Percentiles rank a stretch among this genome's conserved stretches.
phyloP scores from a whole-genome alignment of 2,797 vertebrate genomes.

The Chloroceryle amazona region DNA sequence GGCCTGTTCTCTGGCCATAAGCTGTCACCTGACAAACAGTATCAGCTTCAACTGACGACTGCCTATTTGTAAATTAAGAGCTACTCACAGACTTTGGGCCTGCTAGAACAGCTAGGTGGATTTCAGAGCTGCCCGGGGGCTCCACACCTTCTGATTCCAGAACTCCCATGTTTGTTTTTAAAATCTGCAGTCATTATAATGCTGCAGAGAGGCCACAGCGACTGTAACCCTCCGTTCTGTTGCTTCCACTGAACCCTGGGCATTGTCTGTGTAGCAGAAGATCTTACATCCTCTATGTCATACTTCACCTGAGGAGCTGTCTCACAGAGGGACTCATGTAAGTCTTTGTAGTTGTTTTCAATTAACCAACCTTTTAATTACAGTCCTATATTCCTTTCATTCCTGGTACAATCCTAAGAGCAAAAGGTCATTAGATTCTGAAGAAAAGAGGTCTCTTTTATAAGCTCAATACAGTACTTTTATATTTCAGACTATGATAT shows the following conservation, averaged over 20 bases:
- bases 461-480: constrained; percentile 80
- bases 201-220: not conserved
- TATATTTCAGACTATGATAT: constrained; percentile 76
- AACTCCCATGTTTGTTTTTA: not conserved
- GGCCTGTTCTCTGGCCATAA: not conserved
- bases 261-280: not conserved
- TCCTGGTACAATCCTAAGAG: not conserved
- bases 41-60: not conserved
- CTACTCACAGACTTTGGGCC: not conserved
- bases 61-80: not conserved
- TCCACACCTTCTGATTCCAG: not conserved
- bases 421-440: constrained; percentile 47
- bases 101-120: constrained; percentile 8
- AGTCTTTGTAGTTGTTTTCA: not conserved
- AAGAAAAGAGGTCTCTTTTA: constrained; percentile 77
- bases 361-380: not conserved
- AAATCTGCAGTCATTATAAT: not conserved
- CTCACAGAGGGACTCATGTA: not conserved
- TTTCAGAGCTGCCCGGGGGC: not conserved
- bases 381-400: not conserved
- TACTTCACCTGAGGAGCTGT: not conserved
- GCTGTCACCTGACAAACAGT: not conserved
- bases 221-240: not conserved
- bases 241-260: not conserved
- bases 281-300: not conserved